A percentile compares a stretch with the other conserved stretches of the same genome.
These are phyloP conservation scores for Eupleurogrammus muticus DNA, from an alignment of 2,797 vertebrate genomes.

Conservation along the genomic window DNA sequence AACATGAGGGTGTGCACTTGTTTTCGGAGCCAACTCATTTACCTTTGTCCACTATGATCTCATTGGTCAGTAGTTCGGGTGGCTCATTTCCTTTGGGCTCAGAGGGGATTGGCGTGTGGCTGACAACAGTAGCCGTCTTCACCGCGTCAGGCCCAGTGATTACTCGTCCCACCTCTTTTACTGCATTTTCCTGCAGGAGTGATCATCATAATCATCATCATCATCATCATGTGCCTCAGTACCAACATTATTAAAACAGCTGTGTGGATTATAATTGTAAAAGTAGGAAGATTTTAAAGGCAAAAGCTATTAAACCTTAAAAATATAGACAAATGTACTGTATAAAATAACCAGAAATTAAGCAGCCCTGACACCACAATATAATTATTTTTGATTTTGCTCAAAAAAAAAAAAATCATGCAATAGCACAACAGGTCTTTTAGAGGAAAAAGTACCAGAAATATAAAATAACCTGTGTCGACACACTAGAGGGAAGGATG, in stretches of 20 bases:
- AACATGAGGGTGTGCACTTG: neutral
- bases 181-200: slow-evolving; percentile 41
- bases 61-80: slow-evolving; percentile 63
- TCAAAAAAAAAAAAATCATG: neutral
- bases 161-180: slow-evolving; percentile 26
- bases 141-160: slow-evolving; percentile 28
- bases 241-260: neutral
- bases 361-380: neutral
- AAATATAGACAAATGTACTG: neutral
- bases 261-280: neutral
- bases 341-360: neutral
- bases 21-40: slow-evolving; percentile 9
- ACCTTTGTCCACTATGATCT: slow-evolving; percentile 70
- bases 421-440: neutral
- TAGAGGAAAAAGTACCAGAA: neutral
- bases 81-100: slow-evolving; percentile 51
- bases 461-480: slow-evolving; percentile 55
- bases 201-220: slow-evolving; percentile 27
- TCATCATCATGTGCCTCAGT: slow-evolving; percentile 1
- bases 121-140: slow-evolving; percentile 33
- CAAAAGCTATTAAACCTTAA: neutral
- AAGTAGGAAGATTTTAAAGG: neutral
- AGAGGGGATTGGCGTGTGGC: slow-evolving; percentile 30
- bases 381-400: neutral
- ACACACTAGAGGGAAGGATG: neutral